phyloP scores from a whole-genome alignment of 2,113 vertebrate species.

The Vombatus ursinus region DNA sequence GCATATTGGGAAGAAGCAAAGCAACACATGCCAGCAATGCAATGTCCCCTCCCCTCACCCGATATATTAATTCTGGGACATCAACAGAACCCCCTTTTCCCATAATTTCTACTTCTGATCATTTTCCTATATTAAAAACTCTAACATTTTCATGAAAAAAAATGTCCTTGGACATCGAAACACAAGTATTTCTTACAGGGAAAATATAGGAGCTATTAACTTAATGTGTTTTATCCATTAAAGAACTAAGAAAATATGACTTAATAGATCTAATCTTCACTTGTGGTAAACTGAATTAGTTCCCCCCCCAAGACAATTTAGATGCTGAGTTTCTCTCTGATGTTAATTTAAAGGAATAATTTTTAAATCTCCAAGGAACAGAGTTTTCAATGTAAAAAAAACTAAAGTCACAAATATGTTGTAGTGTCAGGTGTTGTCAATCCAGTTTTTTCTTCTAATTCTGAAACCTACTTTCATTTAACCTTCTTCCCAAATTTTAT shows the following conservation, averaged over 20 bases:
- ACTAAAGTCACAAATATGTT: not conserved
- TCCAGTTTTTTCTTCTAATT: constrained; percentile 29
- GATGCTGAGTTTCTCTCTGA: constrained; percentile 56
- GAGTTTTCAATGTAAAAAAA: constrained; percentile 52
- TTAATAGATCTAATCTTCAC: constrained; percentile 38
- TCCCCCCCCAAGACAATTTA: constrained; percentile 42
- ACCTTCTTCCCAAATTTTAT: constrained; percentile 38
- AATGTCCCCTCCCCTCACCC: not conserved
- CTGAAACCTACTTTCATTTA: constrained; percentile 69
- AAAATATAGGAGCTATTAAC: constrained; percentile 26
- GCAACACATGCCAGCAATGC: not conserved
- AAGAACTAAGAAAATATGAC: constrained; percentile 55
- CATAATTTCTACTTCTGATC: not conserved
- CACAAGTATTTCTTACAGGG: constrained; percentile 18
- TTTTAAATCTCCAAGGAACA: constrained; percentile 61
- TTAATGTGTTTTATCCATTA: constrained; percentile 28
- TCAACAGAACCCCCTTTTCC: not conserved
- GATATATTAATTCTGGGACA: not conserved
- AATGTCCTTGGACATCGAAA: constrained; percentile 21
- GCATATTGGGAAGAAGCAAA: not conserved
- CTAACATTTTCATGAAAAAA: constrained; percentile 3
- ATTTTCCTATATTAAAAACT: constrained; percentile 3
- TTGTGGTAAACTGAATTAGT: constrained; percentile 63
- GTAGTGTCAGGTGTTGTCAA: constrained; percentile 43
- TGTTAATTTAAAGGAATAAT: constrained; percentile 54